Base-by-base conservation (phyloP, 1,140 invertebrate species). In the Aphidius ervi region DNA sequence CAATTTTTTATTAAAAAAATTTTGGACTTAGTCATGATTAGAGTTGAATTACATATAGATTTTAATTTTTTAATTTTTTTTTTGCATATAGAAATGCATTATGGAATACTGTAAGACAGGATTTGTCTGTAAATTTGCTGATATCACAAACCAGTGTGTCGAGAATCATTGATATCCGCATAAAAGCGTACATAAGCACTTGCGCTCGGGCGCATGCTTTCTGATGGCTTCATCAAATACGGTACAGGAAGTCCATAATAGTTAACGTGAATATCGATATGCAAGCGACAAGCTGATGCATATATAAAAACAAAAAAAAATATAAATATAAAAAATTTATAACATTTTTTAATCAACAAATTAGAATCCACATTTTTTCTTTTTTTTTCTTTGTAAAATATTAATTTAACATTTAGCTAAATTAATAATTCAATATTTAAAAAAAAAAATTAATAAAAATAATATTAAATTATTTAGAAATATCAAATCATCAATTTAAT, bases 131-230 rank as follows among this genome's bases (percentile, higher is more conserved):
- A 63, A 67, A 65, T 62, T 65, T 64, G 65, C 67, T 67, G 71
- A 71, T 70, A 70, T 65, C 62, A 60, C 63, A 58, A 64, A 60
- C 53, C 62, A 62, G 64, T 60, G 64, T 66, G 64, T 68, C 63
- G 61, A 65, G 67, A 74, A 72, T 74, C 71, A 74, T 74, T 74
- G 69, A 67, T 70, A 68, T 68, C 65, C 67, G 63, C 63, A 65
- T 65, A 67, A 65, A 65, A 67, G 65, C 63, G 68, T 65, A 67
- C 68, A 70, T 73, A 70, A 73, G 70, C 70, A 73, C 67, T 64
- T 68, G 73, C 71, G 73, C 68, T 72, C 66, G 68, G 70, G 67
- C 68, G 70, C 70, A 61, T 68, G 68, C 71, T 67, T 72, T 65
- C 70, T 31, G 23, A 31, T 31, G 23, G 2, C 59, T 71, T 53